These are phyloP conservation scores for Pygmarrhopalites habei DNA, from an alignment of 1,140 invertebrate species.

Conservation along the genomic window DNA sequence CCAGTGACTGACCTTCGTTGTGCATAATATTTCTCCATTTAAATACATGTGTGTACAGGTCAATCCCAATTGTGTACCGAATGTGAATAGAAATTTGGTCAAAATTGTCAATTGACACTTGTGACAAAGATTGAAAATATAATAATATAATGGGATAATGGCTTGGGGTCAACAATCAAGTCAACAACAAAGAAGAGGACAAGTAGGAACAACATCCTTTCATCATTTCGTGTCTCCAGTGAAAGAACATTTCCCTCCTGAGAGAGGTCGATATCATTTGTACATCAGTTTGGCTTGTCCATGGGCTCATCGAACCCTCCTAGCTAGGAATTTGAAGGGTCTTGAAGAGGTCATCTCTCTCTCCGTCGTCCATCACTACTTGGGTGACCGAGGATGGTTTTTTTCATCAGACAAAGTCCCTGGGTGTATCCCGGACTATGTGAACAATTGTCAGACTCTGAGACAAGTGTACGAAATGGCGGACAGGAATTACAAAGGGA, in stretches of 20 bases:
- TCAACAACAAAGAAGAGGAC: no score
- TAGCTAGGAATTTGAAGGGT: constrained; percentile 32
- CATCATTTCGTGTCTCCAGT: no score
- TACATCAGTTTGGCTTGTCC: constrained; percentile 34
- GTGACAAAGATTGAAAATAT: no score
- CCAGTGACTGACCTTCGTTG: no score
- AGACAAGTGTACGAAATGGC: constrained; percentile 26
- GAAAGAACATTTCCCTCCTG: constrained; percentile 33
- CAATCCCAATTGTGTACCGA: no score
- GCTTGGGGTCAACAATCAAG: no score
- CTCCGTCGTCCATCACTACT: constrained; percentile 26
- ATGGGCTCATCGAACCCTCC: constrained; percentile 33
- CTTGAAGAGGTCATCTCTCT: constrained; percentile 27
- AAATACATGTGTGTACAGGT: no score
- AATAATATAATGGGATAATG: no score
- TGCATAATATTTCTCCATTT: no score
- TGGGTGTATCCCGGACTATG: constrained; percentile 30
- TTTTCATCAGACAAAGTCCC: constrained; percentile 21
- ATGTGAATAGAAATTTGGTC: no score
- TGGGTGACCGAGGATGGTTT: constrained; percentile 28
- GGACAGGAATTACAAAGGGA: constrained; percentile 28
- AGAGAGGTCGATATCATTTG: constrained; percentile 29
- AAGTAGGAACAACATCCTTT: no score
- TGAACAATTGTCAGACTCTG: constrained; percentile 16
- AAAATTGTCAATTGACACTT: no score